Evolutionary conservation across 1,140 invertebrate genomes (phyloP).

Genomic region (Drosophila paulistorum): DNA sequence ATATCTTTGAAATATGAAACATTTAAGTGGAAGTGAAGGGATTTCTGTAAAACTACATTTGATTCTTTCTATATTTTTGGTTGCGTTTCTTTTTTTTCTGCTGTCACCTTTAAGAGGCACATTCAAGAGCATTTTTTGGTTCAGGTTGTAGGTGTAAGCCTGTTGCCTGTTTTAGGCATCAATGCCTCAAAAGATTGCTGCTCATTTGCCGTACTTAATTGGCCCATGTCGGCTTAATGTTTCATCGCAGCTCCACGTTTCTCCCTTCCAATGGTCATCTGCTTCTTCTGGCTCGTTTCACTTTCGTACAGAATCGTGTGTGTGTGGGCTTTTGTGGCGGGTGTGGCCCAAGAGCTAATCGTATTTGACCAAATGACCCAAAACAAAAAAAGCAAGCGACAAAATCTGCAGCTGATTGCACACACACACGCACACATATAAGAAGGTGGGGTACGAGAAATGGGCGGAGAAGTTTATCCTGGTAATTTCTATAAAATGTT

Average conservation of each 20-base stretch:
- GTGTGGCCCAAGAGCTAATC: slow-evolving; percentile 65
- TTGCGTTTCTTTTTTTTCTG: neutral
- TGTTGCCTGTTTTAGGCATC: slow-evolving; percentile 64
- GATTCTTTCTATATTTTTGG: neutral
- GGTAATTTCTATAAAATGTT: slow-evolving; percentile 64
- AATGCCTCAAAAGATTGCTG: slow-evolving; percentile 79
- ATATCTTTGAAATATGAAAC: slow-evolving; percentile 69
- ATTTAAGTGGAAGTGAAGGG: slow-evolving; percentile 65
- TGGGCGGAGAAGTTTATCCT: slow-evolving; percentile 27
- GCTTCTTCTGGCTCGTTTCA: slow-evolving; percentile 29
- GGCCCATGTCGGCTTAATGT: slow-evolving; percentile 79
- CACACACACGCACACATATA: slow-evolving; percentile 28
- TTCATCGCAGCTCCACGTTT: slow-evolving; percentile 40
- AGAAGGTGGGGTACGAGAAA: neutral
- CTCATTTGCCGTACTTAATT: slow-evolving; percentile 76
- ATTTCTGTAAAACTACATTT: slow-evolving; percentile 17
- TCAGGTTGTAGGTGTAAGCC: slow-evolving; percentile 41
- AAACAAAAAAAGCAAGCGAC: slow-evolving; percentile 62
- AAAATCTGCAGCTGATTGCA: slow-evolving; percentile 74
- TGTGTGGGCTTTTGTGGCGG: slow-evolving; percentile 37
- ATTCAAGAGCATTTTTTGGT: neutral
- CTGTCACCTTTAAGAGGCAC: neutral
- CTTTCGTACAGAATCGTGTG: slow-evolving; percentile 39
- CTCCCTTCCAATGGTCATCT: neutral
- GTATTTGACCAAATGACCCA: slow-evolving; percentile 70